Evolutionary conservation across 2,888 invertebrate species (phyloP).

Genomic region (Eupithecia insigniata): DNA sequence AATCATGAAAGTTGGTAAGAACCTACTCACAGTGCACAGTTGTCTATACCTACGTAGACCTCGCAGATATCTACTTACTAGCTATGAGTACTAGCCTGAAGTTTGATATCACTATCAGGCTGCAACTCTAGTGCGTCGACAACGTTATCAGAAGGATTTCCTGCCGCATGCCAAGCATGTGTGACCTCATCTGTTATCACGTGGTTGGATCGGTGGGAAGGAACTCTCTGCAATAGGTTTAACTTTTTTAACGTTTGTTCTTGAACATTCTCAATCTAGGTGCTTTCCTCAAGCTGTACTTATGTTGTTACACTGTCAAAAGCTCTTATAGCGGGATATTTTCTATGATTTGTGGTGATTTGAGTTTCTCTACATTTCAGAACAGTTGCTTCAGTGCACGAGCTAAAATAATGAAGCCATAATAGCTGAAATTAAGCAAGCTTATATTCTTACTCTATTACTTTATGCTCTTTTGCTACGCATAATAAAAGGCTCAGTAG

Average conservation of each 20-base stretch:
- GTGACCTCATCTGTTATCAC: constrained; percentile 34
- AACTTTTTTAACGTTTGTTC: too few species aligned
- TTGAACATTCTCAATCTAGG: too few species aligned
- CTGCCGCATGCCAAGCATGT: constrained; percentile 16
- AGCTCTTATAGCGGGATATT: not conserved
- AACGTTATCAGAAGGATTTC: constrained; percentile 35
- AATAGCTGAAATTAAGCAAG: too few species aligned
- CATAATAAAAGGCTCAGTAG: too few species aligned
- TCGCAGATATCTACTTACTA: not conserved
- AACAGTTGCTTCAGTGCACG: not conserved
- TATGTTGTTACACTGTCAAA: too few species aligned
- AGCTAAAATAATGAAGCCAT: too few species aligned
- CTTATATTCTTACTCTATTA: too few species aligned
- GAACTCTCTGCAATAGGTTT: not conserved
- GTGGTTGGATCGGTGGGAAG: not conserved
- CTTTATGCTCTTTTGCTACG: too few species aligned
- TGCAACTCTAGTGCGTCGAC: not conserved
- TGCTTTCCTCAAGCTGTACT: too few species aligned
- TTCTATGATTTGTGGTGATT: not conserved
- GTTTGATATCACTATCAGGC: not conserved
- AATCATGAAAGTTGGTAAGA: too few species aligned
- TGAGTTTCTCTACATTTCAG: not conserved
- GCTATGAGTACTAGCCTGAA: not conserved
- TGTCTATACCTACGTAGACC: too few species aligned
- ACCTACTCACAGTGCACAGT: too few species aligned